These are phyloP conservation scores for Coecobrya sp. DNA, from an alignment of 2,888 invertebrate species.

Conservation along the genomic window DNA sequence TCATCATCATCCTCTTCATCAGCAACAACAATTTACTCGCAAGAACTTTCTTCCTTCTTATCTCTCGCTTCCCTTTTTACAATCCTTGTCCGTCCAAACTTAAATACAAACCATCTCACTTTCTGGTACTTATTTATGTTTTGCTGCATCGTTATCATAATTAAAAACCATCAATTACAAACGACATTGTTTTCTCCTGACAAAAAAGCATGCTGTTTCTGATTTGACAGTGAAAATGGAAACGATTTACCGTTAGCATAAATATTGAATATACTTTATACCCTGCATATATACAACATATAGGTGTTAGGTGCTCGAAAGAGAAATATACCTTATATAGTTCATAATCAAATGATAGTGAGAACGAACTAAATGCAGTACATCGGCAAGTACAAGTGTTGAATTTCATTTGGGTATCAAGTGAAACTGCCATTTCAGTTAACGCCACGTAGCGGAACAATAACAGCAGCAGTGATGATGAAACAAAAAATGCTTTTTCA, in stretches of 20 bases:
- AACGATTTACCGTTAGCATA: slow-evolving; percentile 67
- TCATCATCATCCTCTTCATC: slow-evolving; percentile 23
- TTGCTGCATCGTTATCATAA: slow-evolving; percentile 68
- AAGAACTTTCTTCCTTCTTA: slow-evolving; percentile 56
- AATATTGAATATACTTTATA: neutral
- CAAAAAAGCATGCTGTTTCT: slow-evolving; percentile 68
- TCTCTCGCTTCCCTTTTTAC: slow-evolving; percentile 53
- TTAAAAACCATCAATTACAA: slow-evolving; percentile 77
- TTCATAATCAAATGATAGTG: neutral
- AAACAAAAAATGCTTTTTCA: slow-evolving; percentile 15
- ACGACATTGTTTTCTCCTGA: slow-evolving; percentile 71
- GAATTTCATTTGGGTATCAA: slow-evolving; percentile 7
- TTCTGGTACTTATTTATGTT: slow-evolving; percentile 20
- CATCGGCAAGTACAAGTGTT: neutral
- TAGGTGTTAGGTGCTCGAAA: neutral
- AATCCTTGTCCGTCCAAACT: slow-evolving; percentile 22
- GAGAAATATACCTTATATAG: slow-evolving; percentile 6
- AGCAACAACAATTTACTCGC: slow-evolving; percentile 39
- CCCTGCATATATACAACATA: neutral
- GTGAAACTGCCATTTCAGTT: slow-evolving; percentile 26
- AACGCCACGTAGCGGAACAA: slow-evolving; percentile 36
- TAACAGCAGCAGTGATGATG: slow-evolving; percentile 6
- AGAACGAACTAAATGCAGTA: neutral
- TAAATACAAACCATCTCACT: neutral
- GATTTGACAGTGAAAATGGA: slow-evolving; percentile 78